These are phyloP conservation scores for Scaptomyza pallida DNA, from an alignment of 1,140 invertebrate species.

Conservation along the genomic window DNA sequence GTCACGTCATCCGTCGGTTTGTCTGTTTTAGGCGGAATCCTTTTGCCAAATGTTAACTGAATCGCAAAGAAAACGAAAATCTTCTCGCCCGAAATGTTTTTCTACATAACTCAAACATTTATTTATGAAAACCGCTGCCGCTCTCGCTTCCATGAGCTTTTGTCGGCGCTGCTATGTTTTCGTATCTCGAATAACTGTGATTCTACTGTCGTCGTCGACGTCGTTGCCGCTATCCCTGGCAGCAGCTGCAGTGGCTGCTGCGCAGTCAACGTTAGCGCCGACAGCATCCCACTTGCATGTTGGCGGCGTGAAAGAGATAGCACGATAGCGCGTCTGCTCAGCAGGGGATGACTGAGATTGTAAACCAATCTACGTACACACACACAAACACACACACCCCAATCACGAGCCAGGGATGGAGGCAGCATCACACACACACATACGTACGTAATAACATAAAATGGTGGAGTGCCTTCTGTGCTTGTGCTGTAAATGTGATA, in stretches of 20 bases:
- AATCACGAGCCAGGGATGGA: slow-evolving; percentile 3
- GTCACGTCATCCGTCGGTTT: slow-evolving; percentile 54
- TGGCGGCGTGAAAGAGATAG: slow-evolving; percentile 28
- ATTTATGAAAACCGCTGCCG: slow-evolving; percentile 83
- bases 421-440: slow-evolving; percentile 17
- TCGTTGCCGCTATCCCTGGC: slow-evolving; percentile 14
- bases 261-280: slow-evolving; percentile 11
- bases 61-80: slow-evolving; percentile 84
- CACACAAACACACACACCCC: slow-evolving; percentile 13
- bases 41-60: slow-evolving; percentile 83
- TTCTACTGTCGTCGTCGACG: slow-evolving; percentile 63
- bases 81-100: slow-evolving; percentile 83
- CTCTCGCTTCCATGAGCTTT: slow-evolving; percentile 83
- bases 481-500: slow-evolving; percentile 76
- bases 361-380: slow-evolving; percentile 72
- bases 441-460: slow-evolving; percentile 59
- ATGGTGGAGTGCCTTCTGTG: slow-evolving; percentile 68
- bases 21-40: slow-evolving; percentile 80
- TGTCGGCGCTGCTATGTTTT: slow-evolving; percentile 82
- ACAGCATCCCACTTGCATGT: slow-evolving; percentile 17
- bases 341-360: slow-evolving; percentile 70
- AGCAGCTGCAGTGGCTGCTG: slow-evolving; percentile 6
- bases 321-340: slow-evolving; percentile 23
- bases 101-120: slow-evolving; percentile 84
- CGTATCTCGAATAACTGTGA: slow-evolving; percentile 83